Percentiles rank a stretch among this genome's conserved stretches.
Evolutionary conservation across 2,797 vertebrate genomes (phyloP).

Genomic region (Mormyrus hasselquistii): DNA sequence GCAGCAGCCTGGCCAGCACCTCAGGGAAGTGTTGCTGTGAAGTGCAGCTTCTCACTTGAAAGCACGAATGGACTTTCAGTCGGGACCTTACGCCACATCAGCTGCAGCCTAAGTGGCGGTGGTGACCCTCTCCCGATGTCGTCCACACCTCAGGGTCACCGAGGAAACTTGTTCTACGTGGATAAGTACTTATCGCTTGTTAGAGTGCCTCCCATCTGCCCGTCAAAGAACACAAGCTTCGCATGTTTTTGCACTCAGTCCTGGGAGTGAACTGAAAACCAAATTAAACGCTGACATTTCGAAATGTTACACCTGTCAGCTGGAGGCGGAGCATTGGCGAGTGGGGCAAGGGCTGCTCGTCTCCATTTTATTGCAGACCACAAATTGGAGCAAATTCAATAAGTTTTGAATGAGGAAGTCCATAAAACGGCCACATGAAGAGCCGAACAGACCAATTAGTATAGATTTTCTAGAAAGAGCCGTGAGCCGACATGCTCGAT

Average conservation of each 20-base stretch:
- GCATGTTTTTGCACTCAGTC: constrained; percentile 20
- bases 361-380: neutral
- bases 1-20: neutral
- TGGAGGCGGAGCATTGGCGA: neutral
- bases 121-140: neutral
- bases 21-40: neutral
- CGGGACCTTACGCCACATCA: neutral
- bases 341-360: neutral
- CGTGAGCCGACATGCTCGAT: neutral
- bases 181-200: neutral
- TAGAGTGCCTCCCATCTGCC: neutral
- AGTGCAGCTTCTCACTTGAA: neutral
- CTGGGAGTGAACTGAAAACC: neutral
- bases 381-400: constrained; percentile 1
- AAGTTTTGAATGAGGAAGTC: constrained; percentile 15
- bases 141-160: neutral
- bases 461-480: constrained; percentile 19
- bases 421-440: constrained; percentile 19
- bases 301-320: neutral
- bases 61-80: neutral
- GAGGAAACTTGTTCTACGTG: neutral
- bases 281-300: constrained; percentile 12
- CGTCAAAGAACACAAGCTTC: constrained; percentile 6
- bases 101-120: neutral
- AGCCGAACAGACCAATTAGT: constrained; percentile 19